Base-by-base conservation (phyloP, 2,113 vertebrate genomes). In the Rhabdomys dilectus region DNA sequence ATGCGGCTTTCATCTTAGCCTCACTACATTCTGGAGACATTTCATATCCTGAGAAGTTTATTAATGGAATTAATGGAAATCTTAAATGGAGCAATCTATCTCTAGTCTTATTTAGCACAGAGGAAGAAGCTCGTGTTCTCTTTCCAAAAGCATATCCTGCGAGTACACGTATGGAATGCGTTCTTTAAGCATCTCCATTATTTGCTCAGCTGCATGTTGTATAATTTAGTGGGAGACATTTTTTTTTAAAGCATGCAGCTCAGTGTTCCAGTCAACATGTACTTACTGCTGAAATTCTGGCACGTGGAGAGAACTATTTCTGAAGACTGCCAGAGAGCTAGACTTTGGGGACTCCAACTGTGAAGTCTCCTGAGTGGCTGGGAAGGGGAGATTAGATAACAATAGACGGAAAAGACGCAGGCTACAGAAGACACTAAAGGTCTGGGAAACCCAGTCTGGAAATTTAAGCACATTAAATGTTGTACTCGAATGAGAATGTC, bases 11-110 rank as follows among this genome's bases (percentile, higher is more conserved):
- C 91, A 88, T 82, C 60, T n/a, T 58, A 24, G 95, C 31, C 45
- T 91, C 88, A 86, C 19, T 77, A 34, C 62, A 21, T 22, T 73
- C 48, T 91, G 60, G 60, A 77, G 72, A 95, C 78, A n/a, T 73
- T 96, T 87, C 62, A 64, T 78, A 66, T 95, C 86, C 95, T 76
- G 77, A 95, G 89, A 96, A 94, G 97, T 96, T 96, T 91, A 96
- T 88, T 95, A 60, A 92, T 93, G 94, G 77, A 84, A 96, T 91
- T 94, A 60, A 91, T 93, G 92, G 77, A 80, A 53, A 58, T 68
- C 81, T 80, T 70, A 91, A 68, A 86, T 39, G 68, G 73, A 95
- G 82, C 36, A 24, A 66, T 77, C 66, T 72, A 48, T 92, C 91
- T 78, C 48, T 42, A 91, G 29, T 48, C 84, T 75, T 78, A 51